Conservation (phyloP, 1,140 invertebrate species). For the Littorina saxatilis region DNA sequence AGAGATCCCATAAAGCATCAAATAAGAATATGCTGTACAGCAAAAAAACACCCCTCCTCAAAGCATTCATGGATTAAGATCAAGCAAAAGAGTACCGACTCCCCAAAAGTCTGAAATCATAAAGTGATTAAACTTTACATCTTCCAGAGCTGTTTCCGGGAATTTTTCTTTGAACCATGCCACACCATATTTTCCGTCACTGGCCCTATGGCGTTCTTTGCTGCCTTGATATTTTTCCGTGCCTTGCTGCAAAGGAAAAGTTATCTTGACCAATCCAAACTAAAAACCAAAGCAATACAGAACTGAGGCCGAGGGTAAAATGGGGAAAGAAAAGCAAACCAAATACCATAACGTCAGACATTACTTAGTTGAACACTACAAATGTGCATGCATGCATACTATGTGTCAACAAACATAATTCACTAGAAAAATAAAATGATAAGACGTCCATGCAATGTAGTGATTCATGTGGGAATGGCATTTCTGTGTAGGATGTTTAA, state of each 20-base stretch:
- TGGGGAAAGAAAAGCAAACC: not conserved
- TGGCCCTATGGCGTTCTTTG: conserved; percentile 46
- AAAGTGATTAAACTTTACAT: conserved; percentile 43
- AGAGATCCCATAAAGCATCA: no score
- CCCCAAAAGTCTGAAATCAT: conserved; percentile 14
- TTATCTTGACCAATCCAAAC: not conserved
- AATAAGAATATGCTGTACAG: no score
- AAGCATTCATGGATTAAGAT: not conserved
- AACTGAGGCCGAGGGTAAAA: no score
- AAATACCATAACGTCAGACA: not conserved
- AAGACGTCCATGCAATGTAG: no score
- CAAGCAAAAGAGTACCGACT: not conserved
- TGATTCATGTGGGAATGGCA: no score
- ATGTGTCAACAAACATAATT: no score
- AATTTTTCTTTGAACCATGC: conserved; percentile 60
- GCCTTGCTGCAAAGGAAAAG: conserved; percentile 64
- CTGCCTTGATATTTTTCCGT: conserved; percentile 63
- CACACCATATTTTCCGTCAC: conserved; percentile 58
- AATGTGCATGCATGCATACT: not conserved
- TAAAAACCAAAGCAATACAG: not conserved
- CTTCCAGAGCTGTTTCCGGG: conserved; percentile 40
- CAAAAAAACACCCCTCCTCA: conserved; percentile 22
- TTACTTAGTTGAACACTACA: not conserved
- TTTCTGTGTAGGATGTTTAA: no score
- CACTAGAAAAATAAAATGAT: no score